Base-by-base conservation (phyloP, 2,113 vertebrate genomes). In the Leptodactylus fuscus region DNA sequence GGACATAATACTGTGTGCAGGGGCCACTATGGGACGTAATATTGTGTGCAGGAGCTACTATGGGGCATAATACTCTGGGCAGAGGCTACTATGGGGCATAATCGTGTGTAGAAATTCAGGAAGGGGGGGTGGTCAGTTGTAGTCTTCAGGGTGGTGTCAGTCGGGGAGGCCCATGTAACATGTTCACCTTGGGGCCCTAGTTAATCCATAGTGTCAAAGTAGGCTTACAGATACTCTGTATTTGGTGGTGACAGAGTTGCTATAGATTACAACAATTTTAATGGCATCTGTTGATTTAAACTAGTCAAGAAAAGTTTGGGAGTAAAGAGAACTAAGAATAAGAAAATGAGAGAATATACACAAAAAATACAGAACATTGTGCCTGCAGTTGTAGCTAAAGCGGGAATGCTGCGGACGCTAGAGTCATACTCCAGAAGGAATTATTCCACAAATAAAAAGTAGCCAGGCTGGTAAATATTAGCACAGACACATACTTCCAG, bases 381-480 rank as follows among this genome's bases (percentile, higher is more conserved):
- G 38, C 20, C 10, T 71, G 36, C 22, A 74, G 41, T 74, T 74
- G 15, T 46, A 74, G 41, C 16, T 75, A 15, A 48, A 76, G 15
- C 27, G 10, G 34, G 22, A 51, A 55, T 53, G 10, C 49, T 55
- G 29, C 1, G 5, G 18, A 53, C 36, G 32, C 6, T 38, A 73
- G 41, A 51, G 1, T 36, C 5, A 15, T 53, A 18, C 9, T 38
- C 11, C 20, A 58, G 32, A n/a, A 58, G 18, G 16, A 78, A 55
- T 78, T 36, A 38, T 15, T 78, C 51, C 8, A 22, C 76, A 38
- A 36, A 55, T 55, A n/a, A 78, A 41, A 58, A n/a, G 29, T 78
- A 76, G 73, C 27, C 49, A 58, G 18, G 10, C 11, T 1, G 20
- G 34, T 51, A 78, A 76, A 76, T 76, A 51, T 49, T 51, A 49